Base-by-base conservation (phyloP, 2,113 vertebrate genomes). In the Austrofundulus limnaeus region DNA sequence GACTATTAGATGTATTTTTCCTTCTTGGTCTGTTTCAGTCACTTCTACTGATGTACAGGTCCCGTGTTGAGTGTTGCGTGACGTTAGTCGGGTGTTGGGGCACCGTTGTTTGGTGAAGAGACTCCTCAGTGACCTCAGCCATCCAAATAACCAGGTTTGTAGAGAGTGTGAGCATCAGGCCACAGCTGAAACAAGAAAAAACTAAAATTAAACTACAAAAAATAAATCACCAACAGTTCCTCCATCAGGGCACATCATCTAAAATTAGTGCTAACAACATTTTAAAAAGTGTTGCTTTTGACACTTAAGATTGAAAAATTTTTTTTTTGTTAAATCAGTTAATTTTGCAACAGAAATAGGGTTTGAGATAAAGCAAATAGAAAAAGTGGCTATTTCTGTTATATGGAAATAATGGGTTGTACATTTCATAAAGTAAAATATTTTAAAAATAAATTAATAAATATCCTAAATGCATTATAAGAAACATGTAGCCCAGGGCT, bases 61-160 rank as follows among this genome's bases (percentile, higher is more conserved):
- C 57, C 58, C 87, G 52, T 23, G 60, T 38, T 1, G 1, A 11
- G 16, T 51, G 0, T 57, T 82, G 71, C 0, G 71, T 75, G 11
- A 4, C 11, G 31, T 83, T 85, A 31, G 1, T n/a, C 0, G 11
- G 2, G 54, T 56, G 3, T 0, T 67, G 53, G 0, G 85, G 86
- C 48, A 25, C 16, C 15, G 69, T 77, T 0, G 94, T 93, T 81
- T 97, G 95, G 80, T 99, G 97, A 16, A 95, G 55, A 0, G 95
- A 98, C 79, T 99, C 97, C 0, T 98, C 96, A 0, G 95, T 95
- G 43, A 98, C 95, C 0, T 91, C 91, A 0, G 90, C 89, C 94
- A 98, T 97, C 97, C 97, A 99, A 72, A 97, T 61, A 0, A 95
- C 91, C 11, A 98, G 77, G 84, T 98, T 96, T 64, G 96, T 96